phyloP scores from a whole-genome alignment of 1,140 invertebrate species.

The Saccostrea glomerata region DNA sequence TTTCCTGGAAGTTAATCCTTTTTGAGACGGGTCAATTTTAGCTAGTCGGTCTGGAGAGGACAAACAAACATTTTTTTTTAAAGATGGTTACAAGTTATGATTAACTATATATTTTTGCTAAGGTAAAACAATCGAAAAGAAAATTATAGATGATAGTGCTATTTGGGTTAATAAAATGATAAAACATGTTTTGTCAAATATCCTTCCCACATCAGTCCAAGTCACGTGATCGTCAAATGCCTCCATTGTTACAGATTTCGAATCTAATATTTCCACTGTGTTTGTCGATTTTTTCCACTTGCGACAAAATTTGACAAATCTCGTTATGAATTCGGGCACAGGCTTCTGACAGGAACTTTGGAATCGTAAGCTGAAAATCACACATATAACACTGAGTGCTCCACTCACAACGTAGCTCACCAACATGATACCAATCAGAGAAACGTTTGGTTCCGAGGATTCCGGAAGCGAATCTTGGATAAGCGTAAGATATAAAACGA shows the following conservation, averaged over 20 bases:
- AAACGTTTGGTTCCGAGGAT: slow-evolving; percentile 75
- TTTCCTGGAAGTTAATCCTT: too few relatives aligned
- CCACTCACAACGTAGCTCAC: background rate
- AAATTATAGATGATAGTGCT: too few relatives aligned
- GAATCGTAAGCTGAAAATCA: background rate
- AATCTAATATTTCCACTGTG: background rate
- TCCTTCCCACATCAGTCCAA: background rate
- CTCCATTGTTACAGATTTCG: background rate
- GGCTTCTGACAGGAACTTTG: background rate
- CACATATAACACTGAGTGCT: background rate
- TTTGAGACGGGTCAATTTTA: too few relatives aligned
- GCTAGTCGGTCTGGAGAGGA: too few relatives aligned
- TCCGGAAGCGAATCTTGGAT: slow-evolving; percentile 82
- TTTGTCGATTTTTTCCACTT: background rate
- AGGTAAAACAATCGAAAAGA: too few relatives aligned
- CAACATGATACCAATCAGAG: slow-evolving; percentile 18
- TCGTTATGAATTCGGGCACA: background rate
- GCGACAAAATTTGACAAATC: background rate
- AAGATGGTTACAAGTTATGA: too few relatives aligned
- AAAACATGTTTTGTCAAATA: background rate
- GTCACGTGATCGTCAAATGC: background rate
- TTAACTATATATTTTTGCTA: too few relatives aligned
- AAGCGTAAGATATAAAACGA: slow-evolving; percentile 81
- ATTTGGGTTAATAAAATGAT: background rate
- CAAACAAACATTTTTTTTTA: too few relatives aligned